Evolutionary conservation across 2,113 vertebrate genomes (phyloP).

Genomic region (Plestiodon gilberti): DNA sequence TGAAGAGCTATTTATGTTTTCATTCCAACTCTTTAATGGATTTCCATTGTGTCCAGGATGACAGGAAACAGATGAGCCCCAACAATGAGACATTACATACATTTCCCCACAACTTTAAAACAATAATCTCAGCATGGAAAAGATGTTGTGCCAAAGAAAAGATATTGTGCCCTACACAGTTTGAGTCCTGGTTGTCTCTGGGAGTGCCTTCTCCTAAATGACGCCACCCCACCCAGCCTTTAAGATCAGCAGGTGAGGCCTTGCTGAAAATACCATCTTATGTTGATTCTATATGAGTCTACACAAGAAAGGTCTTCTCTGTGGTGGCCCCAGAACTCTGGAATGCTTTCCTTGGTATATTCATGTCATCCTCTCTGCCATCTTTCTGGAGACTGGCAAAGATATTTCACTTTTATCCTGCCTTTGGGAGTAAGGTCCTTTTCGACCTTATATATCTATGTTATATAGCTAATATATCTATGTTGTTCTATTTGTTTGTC

Average conservation of each 20-base stretch:
- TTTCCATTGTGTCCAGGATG: background rate
- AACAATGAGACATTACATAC: background rate
- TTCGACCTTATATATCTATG: too few species aligned
- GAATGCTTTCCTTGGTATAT: background rate
- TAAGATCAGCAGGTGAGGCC: background rate
- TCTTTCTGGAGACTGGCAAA: background rate
- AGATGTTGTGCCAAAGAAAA: background rate
- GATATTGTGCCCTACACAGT: background rate
- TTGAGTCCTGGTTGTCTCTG: background rate
- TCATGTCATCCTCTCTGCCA: background rate
- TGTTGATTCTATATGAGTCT: background rate
- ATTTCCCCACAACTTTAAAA: background rate
- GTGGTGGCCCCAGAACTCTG: background rate
- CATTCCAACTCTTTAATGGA: background rate
- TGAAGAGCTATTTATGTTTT: background rate
- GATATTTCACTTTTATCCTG: background rate
- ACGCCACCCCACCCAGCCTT: background rate
- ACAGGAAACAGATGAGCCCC: background rate
- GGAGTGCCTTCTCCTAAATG: too few species aligned
- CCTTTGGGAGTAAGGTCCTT: background rate
- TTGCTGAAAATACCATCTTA: background rate
- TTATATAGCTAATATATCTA: too few species aligned
- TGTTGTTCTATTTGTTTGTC: background rate
- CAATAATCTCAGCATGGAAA: background rate
- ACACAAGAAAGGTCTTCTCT: background rate